Percentiles rank a stretch among this genome's conserved stretches.
phyloP scores from a whole-genome alignment of 2,888 invertebrate species.

The Volucella inflata region DNA sequence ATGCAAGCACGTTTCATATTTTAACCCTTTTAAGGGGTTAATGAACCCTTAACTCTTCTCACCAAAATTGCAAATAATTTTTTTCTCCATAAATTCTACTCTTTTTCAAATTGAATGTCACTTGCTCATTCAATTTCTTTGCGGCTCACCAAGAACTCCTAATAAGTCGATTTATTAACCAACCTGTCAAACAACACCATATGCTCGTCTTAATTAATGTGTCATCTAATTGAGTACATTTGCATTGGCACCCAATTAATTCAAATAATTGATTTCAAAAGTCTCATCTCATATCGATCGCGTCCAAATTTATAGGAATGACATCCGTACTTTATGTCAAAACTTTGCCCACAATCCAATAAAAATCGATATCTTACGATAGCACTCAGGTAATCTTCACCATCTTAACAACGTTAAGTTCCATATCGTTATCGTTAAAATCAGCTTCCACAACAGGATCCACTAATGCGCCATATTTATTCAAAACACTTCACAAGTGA shows the following conservation, averaged over 20 bases:
- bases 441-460: slow-evolving; percentile 46
- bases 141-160: slow-evolving; percentile 3
- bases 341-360: slow-evolving; percentile 25
- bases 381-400: slow-evolving; percentile 13
- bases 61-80: neutral
- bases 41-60: neutral
- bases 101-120: neutral
- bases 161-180: slow-evolving; percentile 13
- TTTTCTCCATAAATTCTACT: neutral
- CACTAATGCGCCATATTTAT: slow-evolving; percentile 35
- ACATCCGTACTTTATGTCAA: slow-evolving; percentile 47
- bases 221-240: slow-evolving; percentile 53
- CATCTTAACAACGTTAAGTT: slow-evolving; percentile 6
- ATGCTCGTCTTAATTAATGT: slow-evolving; percentile 40
- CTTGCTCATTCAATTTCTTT: slow-evolving; percentile 4
- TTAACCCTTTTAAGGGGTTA: no score
- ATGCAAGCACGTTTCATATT: no score
- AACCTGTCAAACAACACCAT: slow-evolving; percentile 21
- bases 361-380: slow-evolving; percentile 62
- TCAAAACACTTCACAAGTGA: slow-evolving; percentile 48
- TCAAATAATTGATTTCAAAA: slow-evolving; percentile 25
- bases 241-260: slow-evolving; percentile 51
- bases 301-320: slow-evolving; percentile 28
- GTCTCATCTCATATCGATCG: neutral
- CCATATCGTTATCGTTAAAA: slow-evolving; percentile 32